phyloP scores from a whole-genome alignment of 2,113 vertebrate genomes.

The Lasiurus cinereus region DNA sequence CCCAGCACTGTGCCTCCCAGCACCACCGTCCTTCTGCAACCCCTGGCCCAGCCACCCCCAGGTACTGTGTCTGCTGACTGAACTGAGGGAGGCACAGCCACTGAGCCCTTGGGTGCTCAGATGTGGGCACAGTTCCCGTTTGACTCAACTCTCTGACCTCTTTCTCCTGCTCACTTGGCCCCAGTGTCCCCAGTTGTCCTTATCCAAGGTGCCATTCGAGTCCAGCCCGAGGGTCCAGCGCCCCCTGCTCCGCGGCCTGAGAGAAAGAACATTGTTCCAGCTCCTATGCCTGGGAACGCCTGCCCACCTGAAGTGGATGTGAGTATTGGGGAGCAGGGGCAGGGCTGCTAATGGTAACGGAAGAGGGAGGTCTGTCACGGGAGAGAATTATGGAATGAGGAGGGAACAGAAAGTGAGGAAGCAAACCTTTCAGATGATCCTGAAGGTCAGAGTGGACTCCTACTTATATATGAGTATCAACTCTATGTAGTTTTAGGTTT shows the following conservation, averaged over 20 bases:
- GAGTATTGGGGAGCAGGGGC: conserved; percentile 66
- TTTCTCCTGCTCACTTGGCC: background rate
- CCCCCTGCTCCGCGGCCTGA: conserved; percentile 76
- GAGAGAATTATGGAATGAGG: background rate
- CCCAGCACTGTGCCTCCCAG: conserved; percentile 80
- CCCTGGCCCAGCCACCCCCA: conserved; percentile 78
- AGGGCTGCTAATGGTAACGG: background rate
- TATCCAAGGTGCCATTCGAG: conserved; percentile 90
- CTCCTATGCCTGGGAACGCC: conserved; percentile 86
- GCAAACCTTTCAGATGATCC: background rate
- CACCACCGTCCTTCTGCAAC: conserved; percentile 91
- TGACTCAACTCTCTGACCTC: background rate
- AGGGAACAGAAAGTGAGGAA: background rate
- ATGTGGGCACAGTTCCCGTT: background rate
- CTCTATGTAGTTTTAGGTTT: background rate
- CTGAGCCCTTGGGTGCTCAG: background rate
- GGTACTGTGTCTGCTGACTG: conserved; percentile 53
- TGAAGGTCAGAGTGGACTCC: background rate
- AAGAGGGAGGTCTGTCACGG: background rate
- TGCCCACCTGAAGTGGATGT: conserved; percentile 89
- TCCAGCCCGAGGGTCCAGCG: conserved; percentile 88
- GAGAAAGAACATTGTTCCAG: conserved; percentile 91
- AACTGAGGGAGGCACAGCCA: background rate
- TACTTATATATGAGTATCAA: background rate
- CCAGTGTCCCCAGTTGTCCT: conserved; percentile 87